Conservation (phyloP, 2,113 vertebrate species). For the Rhinogobius similis region DNA sequence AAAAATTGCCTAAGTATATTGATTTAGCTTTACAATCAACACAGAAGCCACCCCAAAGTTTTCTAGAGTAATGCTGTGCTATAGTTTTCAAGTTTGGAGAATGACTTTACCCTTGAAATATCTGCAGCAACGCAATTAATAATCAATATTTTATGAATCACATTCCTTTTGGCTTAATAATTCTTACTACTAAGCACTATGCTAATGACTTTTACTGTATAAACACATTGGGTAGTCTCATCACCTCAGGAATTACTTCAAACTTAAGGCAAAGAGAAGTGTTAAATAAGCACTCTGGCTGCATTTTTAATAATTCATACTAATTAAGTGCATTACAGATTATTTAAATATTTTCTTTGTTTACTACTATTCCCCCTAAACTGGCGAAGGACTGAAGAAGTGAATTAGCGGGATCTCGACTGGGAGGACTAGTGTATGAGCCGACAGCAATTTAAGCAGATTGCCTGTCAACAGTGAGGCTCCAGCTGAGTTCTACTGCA, state of each 20-base stretch:
- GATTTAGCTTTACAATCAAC: too few relatives aligned
- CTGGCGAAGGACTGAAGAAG: not conserved
- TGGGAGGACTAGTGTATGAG: not conserved
- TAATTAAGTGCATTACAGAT: constrained; percentile 32
- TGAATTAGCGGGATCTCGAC: not conserved
- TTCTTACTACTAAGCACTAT: constrained; percentile 39
- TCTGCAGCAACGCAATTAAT: constrained; percentile 1
- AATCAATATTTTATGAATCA: constrained; percentile 46
- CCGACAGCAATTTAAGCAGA: constrained; percentile 6
- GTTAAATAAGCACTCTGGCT: constrained; percentile 50
- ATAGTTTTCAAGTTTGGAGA: not conserved
- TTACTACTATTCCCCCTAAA: constrained; percentile 1
- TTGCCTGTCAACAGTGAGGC: not conserved
- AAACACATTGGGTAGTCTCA: constrained; percentile 20
- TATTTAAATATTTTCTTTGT: constrained; percentile 41
- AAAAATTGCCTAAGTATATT: too few relatives aligned
- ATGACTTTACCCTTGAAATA: not conserved
- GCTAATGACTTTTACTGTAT: constrained; percentile 34
- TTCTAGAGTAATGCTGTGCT: too few relatives aligned
- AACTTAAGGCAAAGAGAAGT: constrained; percentile 35
- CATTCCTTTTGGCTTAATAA: constrained; percentile 30
- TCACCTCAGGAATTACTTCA: constrained; percentile 35
- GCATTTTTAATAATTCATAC: constrained; percentile 24
- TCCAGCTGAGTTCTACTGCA: not conserved
- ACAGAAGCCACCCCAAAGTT: too few relatives aligned